phyloP scores from a whole-genome alignment of 2,113 vertebrate genomes.

The Reinhardtius hippoglossoides region DNA sequence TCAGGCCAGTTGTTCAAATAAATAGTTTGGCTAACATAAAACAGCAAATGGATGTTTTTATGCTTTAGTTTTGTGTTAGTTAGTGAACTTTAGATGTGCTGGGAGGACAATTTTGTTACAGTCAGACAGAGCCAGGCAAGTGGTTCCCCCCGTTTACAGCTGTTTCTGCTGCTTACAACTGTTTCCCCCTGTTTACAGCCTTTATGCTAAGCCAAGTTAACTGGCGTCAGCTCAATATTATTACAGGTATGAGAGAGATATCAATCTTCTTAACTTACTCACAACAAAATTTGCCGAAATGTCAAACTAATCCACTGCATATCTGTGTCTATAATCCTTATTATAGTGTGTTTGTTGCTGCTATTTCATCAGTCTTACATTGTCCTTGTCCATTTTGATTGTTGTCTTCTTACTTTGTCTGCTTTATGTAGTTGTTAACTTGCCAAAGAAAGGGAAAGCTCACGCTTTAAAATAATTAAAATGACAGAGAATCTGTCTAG shows the following conservation, averaged over 20 bases:
- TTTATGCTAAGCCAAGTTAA: not conserved
- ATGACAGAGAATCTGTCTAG: not conserved
- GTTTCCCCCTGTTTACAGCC: not conserved
- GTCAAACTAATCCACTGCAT: not conserved
- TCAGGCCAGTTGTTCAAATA: not conserved
- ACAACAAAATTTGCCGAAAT: not conserved
- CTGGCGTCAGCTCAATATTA: not conserved
- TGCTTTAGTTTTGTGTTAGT: not conserved
- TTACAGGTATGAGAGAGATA: not conserved
- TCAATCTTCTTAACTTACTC: not conserved
- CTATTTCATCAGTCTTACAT: not conserved
- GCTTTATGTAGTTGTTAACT: no score
- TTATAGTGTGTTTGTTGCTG: not conserved
- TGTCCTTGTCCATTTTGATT: not conserved
- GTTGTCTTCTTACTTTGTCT: not conserved
- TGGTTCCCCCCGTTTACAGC: no score
- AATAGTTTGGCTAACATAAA: not conserved
- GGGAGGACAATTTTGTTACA: not conserved
- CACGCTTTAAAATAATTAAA: not conserved
- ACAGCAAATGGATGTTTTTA: not conserved
- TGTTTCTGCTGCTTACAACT: not conserved
- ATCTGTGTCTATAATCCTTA: not conserved
- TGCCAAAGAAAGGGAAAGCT: no score
- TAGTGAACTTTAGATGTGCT: not conserved
- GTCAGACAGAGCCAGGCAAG: not conserved